Base-by-base conservation (phyloP, 2,888 invertebrate genomes). In the Pseudococcus longispinus region DNA sequence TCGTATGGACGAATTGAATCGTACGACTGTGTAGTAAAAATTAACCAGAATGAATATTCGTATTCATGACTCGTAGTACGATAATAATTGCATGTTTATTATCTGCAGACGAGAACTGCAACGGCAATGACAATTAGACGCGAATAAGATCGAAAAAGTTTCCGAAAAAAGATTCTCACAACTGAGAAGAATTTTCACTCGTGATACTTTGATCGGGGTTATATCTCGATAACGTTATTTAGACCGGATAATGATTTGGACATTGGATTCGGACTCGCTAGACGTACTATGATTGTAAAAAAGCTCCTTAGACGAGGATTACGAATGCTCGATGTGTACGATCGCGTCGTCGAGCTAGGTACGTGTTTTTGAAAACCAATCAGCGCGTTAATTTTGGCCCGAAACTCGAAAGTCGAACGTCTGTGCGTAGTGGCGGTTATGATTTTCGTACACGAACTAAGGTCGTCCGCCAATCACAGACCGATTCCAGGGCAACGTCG, bases 311-410 rank as follows among this genome's bases (percentile, higher is more conserved):
- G 44, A 46, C 44, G 13, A 51, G n/a, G 51, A 51, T 60, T 60
- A 60, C 60, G 23, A 23, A 60, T 60, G 60, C 60, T 60, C 60
- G 60, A 23, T 60, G 23, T 70, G 29, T 70, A 26, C 65, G 23
- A 23, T 23, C 65, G 65, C 29, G 29, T 70, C 70, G 70, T 60
- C 60, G 60, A 60, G 20, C 60, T 60, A 20, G 60, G 60, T 70
- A 80, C 37, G 77, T 80, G 77, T 80, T 80, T 80, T 80, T 42
- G 77, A 80, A 80, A 80, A 80, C 77, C 77, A 80, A 80, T 80
- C 77, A 42, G 77, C 37, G 77, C 77, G 42, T 23, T 80, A 80
- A 37, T 80, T 70, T 80, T 42, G 77, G 29, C 60, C 44, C 60
- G 60, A 60, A 60, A 60, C 60, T 13, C 60, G 60, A 60, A 60